Conservation (phyloP, 2,113 vertebrate genomes). For the Muscicapa adusta region DNA sequence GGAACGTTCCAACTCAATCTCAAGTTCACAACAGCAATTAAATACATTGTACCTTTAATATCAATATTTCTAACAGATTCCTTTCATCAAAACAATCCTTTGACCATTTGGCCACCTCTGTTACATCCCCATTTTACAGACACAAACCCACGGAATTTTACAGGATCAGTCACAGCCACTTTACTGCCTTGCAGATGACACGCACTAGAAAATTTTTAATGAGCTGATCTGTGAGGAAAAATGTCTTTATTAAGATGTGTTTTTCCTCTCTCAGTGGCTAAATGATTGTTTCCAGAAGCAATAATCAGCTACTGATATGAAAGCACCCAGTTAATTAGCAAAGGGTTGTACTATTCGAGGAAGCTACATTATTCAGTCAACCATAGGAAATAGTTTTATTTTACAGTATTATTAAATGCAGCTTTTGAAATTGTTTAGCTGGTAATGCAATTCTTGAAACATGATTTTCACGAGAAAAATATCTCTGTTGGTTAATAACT, state of each 20-base stretch:
- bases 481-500: not conserved
- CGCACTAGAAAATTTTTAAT: not conserved
- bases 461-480: not conserved
- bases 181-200: not conserved
- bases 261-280: slow-evolving; percentile 42
- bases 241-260: slow-evolving; percentile 54
- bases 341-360: not conserved
- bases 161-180: not conserved
- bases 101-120: not conserved
- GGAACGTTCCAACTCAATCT: not conserved
- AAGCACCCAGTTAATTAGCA: slow-evolving; percentile 59
- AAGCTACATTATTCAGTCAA: slow-evolving; percentile 45
- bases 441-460: slow-evolving; percentile 12
- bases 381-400: slow-evolving; percentile 47
- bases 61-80: not conserved
- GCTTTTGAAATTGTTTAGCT: slow-evolving; percentile 19
- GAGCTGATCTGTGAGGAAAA: slow-evolving; percentile 39
- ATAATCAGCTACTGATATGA: slow-evolving; percentile 62
- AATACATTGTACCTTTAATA: not conserved
- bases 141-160: not conserved
- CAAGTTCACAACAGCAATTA: not conserved
- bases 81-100: not conserved
- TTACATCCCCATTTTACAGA: not conserved
- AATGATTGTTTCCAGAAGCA: slow-evolving; percentile 64
- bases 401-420: slow-evolving; percentile 38